These are phyloP conservation scores for Napeogenes sylphis DNA, from an alignment of 2,888 invertebrate species.

Conservation along the genomic window DNA sequence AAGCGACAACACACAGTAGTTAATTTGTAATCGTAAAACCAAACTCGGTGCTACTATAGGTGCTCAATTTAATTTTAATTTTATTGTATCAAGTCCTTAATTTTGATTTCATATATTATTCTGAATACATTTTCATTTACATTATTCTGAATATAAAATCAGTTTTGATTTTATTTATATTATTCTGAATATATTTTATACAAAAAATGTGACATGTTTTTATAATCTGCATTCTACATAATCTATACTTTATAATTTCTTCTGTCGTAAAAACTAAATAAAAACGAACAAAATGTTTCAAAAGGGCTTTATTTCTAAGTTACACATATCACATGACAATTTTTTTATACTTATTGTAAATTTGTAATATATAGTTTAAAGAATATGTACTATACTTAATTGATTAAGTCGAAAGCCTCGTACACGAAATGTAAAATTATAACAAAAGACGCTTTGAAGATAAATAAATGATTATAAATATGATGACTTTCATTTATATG, in stretches of 20 bases:
- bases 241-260: no score
- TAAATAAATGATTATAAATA: slow-evolving; percentile 53
- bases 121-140: no score
- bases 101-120: background rate
- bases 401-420: slow-evolving; percentile 53
- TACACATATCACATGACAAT: slow-evolving; percentile 68
- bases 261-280: background rate
- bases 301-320: slow-evolving; percentile 37
- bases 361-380: slow-evolving; percentile 71
- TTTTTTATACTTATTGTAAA: slow-evolving; percentile 52
- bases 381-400: slow-evolving; percentile 53
- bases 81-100: slow-evolving; percentile 18
- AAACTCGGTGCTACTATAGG: slow-evolving; percentile 60
- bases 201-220: no score
- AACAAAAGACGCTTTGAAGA: slow-evolving; percentile 39
- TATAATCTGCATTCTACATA: no score
- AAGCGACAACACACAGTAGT: no score
- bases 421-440: slow-evolving; percentile 53
- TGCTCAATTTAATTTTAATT: slow-evolving; percentile 45
- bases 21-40: background rate
- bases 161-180: no score
- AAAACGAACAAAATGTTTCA: background rate
- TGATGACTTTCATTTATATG: slow-evolving; percentile 25
- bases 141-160: no score
- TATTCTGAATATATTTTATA: no score